Percentiles rank a stretch among this genome's conserved stretches.
Evolutionary conservation across 2,888 invertebrate species (phyloP).

Genomic region (Brassicogethes aeneus): DNA sequence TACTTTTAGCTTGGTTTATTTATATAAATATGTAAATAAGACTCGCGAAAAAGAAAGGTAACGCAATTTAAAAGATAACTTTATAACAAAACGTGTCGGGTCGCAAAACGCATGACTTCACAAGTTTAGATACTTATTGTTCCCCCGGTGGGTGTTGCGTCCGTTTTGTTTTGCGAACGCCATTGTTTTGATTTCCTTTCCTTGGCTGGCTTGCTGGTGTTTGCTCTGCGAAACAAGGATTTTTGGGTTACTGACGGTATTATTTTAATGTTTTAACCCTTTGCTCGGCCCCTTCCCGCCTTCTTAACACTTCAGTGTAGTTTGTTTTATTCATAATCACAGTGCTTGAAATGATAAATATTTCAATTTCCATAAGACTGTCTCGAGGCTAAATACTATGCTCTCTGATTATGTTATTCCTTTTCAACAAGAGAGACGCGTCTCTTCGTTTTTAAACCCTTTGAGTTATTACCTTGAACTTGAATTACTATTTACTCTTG

Average conservation of each 20-base stretch:
- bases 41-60: not conserved
- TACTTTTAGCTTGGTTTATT: too few species aligned
- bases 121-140: not conserved
- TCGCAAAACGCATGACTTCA: too few species aligned
- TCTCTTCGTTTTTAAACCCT: too few species aligned
- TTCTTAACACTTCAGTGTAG: not conserved
- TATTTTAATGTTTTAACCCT: not conserved
- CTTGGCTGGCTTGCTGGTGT: not conserved
- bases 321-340: conserved; percentile 1
- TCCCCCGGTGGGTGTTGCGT: not conserved
- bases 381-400: too few species aligned
- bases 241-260: not conserved
- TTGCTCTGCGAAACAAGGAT: not conserved
- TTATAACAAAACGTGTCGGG: too few species aligned
- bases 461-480: too few species aligned
- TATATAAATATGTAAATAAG: too few species aligned
- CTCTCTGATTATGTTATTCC: too few species aligned
- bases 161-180: not conserved
- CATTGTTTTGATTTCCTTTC: not conserved
- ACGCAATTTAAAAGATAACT: too few species aligned
- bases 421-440: too few species aligned
- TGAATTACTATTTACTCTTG: too few species aligned
- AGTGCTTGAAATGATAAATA: not conserved
- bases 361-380: not conserved
- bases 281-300: not conserved